These are phyloP conservation scores for Rhinogobius similis DNA, from an alignment of 2,113 vertebrate species.

Conservation along the genomic window DNA sequence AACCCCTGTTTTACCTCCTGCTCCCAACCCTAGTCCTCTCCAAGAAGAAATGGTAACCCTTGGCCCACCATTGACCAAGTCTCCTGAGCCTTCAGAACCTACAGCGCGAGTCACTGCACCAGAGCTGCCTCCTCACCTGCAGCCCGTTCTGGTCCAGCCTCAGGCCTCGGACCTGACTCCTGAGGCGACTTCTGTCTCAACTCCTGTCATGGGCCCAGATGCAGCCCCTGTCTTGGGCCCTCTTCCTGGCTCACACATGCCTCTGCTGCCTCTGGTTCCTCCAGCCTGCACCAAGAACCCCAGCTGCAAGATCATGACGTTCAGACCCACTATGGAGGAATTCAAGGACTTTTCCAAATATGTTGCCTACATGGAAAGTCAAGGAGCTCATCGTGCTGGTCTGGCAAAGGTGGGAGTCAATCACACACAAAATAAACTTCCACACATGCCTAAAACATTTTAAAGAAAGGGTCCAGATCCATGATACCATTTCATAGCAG, in stretches of 20 bases:
- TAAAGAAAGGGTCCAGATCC: neutral
- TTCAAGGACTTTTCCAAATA: conserved; percentile 93
- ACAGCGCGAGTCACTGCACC: conserved; percentile 9
- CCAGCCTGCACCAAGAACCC: conserved; percentile 81
- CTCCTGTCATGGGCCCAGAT: neutral
- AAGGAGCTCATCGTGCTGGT: conserved; percentile 93
- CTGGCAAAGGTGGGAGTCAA: conserved; percentile 88
- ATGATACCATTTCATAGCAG: neutral
- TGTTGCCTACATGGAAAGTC: conserved; percentile 90
- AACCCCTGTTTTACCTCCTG: conserved; percentile 6
- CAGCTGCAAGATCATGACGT: conserved; percentile 96
- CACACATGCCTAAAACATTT: neutral
- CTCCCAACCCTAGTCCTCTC: conserved; percentile 6
- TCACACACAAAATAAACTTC: neutral
- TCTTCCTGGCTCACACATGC: conserved; percentile 21
- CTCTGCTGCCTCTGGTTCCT: neutral
- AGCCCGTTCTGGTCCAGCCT: neutral
- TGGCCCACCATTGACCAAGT: conserved; percentile 38
- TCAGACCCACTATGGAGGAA: conserved; percentile 91
- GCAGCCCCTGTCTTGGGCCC: neutral
- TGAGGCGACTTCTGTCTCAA: neutral
- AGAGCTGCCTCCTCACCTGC: neutral
- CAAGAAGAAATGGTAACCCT: conserved; percentile 37
- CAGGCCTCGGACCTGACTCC: neutral
- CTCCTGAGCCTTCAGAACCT: conserved; percentile 9